phyloP scores from a whole-genome alignment of 1,140 invertebrate genomes.

The Medauroidea extradentata region DNA sequence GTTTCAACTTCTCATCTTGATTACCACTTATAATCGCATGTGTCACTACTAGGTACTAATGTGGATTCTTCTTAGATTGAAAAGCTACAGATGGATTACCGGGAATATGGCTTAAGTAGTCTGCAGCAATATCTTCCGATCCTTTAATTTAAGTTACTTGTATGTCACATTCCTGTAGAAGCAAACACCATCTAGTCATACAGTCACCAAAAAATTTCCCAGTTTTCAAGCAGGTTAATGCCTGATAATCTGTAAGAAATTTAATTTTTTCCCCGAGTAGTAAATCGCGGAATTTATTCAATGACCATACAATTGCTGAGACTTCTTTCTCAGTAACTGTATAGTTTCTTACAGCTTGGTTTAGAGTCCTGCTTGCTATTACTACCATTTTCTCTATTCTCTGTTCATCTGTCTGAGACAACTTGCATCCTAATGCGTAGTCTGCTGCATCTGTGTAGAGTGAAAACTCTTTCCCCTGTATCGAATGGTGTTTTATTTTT shows the following conservation, averaged over 20 bases:
- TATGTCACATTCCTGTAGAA: constrained; percentile 41
- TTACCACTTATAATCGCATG: too few species aligned
- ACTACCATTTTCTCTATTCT: constrained; percentile 30
- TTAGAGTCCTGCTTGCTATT: constrained; percentile 42
- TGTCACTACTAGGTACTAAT: too few species aligned
- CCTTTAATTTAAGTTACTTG: constrained; percentile 30
- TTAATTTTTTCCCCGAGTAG: constrained; percentile 42
- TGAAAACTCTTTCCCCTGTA: constrained; percentile 25
- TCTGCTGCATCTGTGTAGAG: constrained; percentile 31
- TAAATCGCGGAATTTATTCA: constrained; percentile 43
- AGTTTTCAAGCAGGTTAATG: constrained; percentile 42
- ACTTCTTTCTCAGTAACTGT: constrained; percentile 44
- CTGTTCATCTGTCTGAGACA: constrained; percentile 25
- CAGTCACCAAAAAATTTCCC: constrained; percentile 40
- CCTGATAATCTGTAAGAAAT: constrained; percentile 46
- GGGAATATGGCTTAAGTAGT: too few species aligned
- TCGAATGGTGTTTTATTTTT: constrained; percentile 25
- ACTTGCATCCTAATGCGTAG: constrained; percentile 28
- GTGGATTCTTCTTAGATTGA: too few species aligned
- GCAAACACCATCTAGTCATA: constrained; percentile 42
- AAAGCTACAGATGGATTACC: too few species aligned
- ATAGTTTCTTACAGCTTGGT: constrained; percentile 41
- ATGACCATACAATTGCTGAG: constrained; percentile 41
- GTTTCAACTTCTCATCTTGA: too few species aligned
- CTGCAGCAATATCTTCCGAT: constrained; percentile 33